Base-by-base conservation (phyloP, 2,888 invertebrate species). In the Strigamia maritima region DNA sequence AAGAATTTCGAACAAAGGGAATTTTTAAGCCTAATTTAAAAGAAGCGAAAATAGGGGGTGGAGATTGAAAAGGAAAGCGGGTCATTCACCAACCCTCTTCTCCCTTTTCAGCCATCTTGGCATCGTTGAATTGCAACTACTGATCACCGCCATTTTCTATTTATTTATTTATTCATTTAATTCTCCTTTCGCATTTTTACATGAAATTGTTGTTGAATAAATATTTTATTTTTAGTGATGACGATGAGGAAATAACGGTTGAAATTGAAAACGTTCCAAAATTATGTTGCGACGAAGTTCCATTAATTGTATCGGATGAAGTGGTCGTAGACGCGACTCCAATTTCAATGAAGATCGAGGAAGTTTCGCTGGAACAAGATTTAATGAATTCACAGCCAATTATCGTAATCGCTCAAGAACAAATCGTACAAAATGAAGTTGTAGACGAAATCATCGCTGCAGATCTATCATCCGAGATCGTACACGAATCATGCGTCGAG, bases 191-290 rank as follows among this genome's bases (percentile, higher is more conserved):
- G 38, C 10, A 38, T 8, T 10, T 38, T 38, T 38, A 38, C 6
- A 38, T 8, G 10, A 38, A 38, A 38, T n/a, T n/a, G n/a, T n/a
- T n/a, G 31, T 31, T 31, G 31, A 31, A 6, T 6, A 31, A 31
- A 44, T 6, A 12, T 44, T 44, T 44, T 44, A 44, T 60, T 60
- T 60, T 19, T n/a, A 60, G 60, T 10, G 60, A 60, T 19, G 60
- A 60, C 19, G 60, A 60, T 10, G 19, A 16, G 60, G 49, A 49
- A 49, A n/a, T n/a, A n/a, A 60, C n/a, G 60, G n/a, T 60, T 19
- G 60, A 60, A 60, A 24, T 60, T 19, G 60, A 60, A 60, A 60
- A 60, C 60, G 60, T 60, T 60, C 60, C 60, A 60, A 60, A 60
- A 19, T 2, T 24, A 19, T 60, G 19, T n/a, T 8, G 8, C n/a